These are phyloP conservation scores for Meriones unguiculatus DNA, from an alignment of 2,113 vertebrate genomes.

Conservation along the genomic window DNA sequence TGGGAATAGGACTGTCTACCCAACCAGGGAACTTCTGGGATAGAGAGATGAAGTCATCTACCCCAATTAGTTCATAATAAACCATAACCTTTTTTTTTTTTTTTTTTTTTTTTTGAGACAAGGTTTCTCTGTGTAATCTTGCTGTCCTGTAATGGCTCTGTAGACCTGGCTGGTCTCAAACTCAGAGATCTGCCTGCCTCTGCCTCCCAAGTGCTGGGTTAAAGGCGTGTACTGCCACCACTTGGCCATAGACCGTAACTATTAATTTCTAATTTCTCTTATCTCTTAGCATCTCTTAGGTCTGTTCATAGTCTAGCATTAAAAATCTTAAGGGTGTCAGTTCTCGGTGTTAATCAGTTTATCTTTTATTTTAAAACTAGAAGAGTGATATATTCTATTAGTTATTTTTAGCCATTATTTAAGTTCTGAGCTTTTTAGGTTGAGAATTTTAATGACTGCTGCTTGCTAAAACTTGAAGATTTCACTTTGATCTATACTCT, in stretches of 20 bases:
- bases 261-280: background rate
- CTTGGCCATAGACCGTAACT: background rate
- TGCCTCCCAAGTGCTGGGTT: background rate
- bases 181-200: background rate
- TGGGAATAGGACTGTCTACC: background rate
- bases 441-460: slow-evolving; percentile 52
- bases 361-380: background rate
- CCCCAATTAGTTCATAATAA: background rate
- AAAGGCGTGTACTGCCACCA: background rate
- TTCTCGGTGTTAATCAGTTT: background rate
- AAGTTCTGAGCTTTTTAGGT: background rate
- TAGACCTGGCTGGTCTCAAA: background rate
- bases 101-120: background rate
- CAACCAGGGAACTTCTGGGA: background rate
- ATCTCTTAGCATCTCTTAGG: background rate
- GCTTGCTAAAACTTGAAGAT: slow-evolving; percentile 2
- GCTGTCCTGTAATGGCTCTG: background rate
- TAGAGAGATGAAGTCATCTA: background rate
- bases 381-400: background rate
- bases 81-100: background rate
- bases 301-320: background rate
- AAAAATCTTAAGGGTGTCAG: background rate
- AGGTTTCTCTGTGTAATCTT: background rate
- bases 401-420: slow-evolving; percentile 24
- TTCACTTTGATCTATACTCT: slow-evolving; percentile 59